Evolutionary conservation across 30 jellyfish, hydroid and myxozoan genomes (phyloP).

Genomic region (Haliclystus octoradiatus): DNA sequence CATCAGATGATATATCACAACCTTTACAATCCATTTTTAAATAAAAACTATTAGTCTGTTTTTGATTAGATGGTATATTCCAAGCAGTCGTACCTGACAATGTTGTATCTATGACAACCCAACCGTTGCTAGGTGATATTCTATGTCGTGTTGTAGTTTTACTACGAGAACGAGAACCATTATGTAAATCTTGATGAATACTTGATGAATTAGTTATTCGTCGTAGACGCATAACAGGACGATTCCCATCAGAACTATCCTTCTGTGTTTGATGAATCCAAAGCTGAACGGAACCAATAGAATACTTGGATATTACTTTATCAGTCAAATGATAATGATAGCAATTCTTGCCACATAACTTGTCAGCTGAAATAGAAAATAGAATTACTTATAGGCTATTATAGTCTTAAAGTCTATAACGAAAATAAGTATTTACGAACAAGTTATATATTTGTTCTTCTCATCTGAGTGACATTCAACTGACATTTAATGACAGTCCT

Average conservation of each 20-base stretch:
- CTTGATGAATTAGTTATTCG: background rate
- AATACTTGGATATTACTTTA: background rate
- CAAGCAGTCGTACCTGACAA: background rate
- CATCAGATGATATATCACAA: constrained; percentile 38
- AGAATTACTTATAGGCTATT: too few relatives aligned
- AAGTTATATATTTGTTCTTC: too few relatives aligned
- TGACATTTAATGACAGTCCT: too few relatives aligned
- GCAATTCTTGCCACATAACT: background rate
- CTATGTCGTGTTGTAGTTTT: background rate
- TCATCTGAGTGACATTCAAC: too few relatives aligned
- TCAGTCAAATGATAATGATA: constrained; percentile 2
- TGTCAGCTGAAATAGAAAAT: background rate
- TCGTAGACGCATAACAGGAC: background rate
- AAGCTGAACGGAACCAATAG: constrained; percentile 4
- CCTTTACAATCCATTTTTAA: constrained; percentile 20
- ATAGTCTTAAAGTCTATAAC: too few relatives aligned
- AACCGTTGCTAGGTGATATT: background rate
- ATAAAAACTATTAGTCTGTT: background rate
- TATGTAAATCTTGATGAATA: background rate
- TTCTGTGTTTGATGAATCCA: constrained; percentile 4
- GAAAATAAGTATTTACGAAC: too few relatives aligned
- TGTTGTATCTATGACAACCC: background rate
- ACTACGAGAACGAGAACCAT: too few relatives aligned
- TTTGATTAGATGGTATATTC: background rate
- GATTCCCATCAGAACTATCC: background rate